Evolutionary conservation across 2,113 vertebrate species (phyloP).

Genomic region (Naja naja): DNA sequence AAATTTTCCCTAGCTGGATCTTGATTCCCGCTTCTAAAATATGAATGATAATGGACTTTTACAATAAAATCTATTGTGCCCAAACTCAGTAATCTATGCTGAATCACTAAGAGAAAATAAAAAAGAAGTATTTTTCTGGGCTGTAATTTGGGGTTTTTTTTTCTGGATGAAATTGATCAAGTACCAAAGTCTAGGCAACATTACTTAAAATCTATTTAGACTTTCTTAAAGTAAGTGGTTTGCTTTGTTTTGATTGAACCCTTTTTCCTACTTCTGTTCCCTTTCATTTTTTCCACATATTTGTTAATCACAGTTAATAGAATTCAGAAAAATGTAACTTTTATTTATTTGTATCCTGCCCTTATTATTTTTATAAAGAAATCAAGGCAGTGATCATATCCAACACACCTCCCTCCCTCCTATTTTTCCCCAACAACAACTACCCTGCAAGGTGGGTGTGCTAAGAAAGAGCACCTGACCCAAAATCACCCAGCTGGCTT

Average conservation of each 20-base stretch:
- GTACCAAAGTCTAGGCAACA: conserved; percentile 41
- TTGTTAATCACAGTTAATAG: conserved; percentile 25
- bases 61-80: conserved; percentile 11
- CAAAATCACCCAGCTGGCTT: no score
- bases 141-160: not conserved
- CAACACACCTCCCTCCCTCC: no score
- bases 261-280: conserved; percentile 35
- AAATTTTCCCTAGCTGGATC: not conserved
- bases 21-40: not conserved
- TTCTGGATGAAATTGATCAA: conserved; percentile 39
- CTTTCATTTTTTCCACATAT: not conserved
- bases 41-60: not conserved
- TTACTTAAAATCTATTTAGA: conserved; percentile 62
- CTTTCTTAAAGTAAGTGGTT: conserved; percentile 52
- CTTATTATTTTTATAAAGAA: not conserved
- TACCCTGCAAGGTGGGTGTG: no score
- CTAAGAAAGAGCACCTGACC: no score
- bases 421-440: no score
- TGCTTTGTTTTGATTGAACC: conserved; percentile 50
- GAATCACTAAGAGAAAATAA: conserved; percentile 4
- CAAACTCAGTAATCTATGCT: not conserved
- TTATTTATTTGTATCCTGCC: not conserved
- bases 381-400: not conserved
- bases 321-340: conserved; percentile 33
- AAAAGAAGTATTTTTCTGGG: not conserved